Base-by-base conservation (phyloP, 2,888 invertebrate genomes). In the Platerodrilus igneus region DNA sequence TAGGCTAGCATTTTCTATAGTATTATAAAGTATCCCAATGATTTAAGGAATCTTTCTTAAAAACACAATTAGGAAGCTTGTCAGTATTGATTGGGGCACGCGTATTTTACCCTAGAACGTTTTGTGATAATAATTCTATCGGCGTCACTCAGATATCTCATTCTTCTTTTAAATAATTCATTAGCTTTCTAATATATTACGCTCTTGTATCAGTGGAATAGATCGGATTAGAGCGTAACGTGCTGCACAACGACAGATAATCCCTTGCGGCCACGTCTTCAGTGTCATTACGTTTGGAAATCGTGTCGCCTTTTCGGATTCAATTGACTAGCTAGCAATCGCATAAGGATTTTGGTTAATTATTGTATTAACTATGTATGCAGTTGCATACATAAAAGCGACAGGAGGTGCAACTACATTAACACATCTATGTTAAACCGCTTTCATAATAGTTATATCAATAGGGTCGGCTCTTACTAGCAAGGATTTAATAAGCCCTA, bases 401-500 rank as follows among this genome's bases (percentile, higher is more conserved):
- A 20, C 10, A 15, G 18, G 21, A 16, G 8, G 17, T 13, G 27
- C 13, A 22, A 23, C 13, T n/a, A 20, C 9, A 21, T 17, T 17
- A 26, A 26, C 21, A n/a, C 14, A n/a, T 8, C 18, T 26, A 27
- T 14, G 27, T 14, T 17, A 18, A 23, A 18, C 33, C 23, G n/a
- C n/a, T n/a, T n/a, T n/a, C n/a, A n/a, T n/a, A n/a, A n/a, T n/a
- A n/a, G n/a, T n/a, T n/a, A n/a, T n/a, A n/a, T n/a, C n/a, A n/a
- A n/a, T n/a, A n/a, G n/a, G n/a, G n/a, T n/a, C n/a, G n/a, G n/a
- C n/a, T n/a, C n/a, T 50, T 45, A 42, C 41, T 41, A 50, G 54
- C 52, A 40, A 51, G 49, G 50, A 55, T 54, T 51, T 51, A 54
- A 56, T 54, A 56, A 55, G 50, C 51, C 47, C 52, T 48, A 51